Evolutionary conservation across 2,888 invertebrate genomes (phyloP), one percentile per base, ranked within the genome.

Genomic region (Melieria omissa): DNA sequence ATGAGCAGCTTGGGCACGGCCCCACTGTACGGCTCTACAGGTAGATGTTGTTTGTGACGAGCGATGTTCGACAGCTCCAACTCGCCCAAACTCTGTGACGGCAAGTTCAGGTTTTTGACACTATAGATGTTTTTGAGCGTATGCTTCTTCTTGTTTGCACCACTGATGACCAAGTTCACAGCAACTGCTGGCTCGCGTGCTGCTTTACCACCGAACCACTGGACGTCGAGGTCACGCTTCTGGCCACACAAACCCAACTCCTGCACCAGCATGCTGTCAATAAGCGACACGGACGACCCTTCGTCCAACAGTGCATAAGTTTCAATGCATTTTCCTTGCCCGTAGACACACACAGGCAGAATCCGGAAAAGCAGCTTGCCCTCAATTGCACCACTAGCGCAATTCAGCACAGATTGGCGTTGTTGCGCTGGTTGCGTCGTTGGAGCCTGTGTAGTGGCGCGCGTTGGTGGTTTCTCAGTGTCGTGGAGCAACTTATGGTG

Each of bases 191-290:
- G 55, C 58, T 74, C 73, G 29, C 60, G 63, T 5, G 67, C 70
- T 9, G 72, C 60, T 44, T 71, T 70, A 14, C 72, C 67, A 55
- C 70, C 74, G 72, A 73, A 67, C 76, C 75, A 77, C 58, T 75
- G 72, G n/a, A 77, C 58, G 55, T 70, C 73, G 44, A 78, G 69
- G 1, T 52, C 8, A 49, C 71, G 60, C 16, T 66, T 66, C 29
- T 69, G 68, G 29, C 76, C 75, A 8, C 12, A n/a, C 14, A 76
- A 16, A 8, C 75, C 76, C 5, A 76, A 14, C 47, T 75, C 60
- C 4, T 74, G 64, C 10, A 65, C 55, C 60, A 69, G 46, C 7
- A 49, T 29, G 9, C 47, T 55, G 29, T n/a, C n/a, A n/a, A n/a
- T n/a, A n/a, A n/a, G n/a, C n/a, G n/a, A n/a, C n/a, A n/a, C n/a